Base-by-base conservation (phyloP, 2,888 invertebrate species). In the Leptopilina syphax region DNA sequence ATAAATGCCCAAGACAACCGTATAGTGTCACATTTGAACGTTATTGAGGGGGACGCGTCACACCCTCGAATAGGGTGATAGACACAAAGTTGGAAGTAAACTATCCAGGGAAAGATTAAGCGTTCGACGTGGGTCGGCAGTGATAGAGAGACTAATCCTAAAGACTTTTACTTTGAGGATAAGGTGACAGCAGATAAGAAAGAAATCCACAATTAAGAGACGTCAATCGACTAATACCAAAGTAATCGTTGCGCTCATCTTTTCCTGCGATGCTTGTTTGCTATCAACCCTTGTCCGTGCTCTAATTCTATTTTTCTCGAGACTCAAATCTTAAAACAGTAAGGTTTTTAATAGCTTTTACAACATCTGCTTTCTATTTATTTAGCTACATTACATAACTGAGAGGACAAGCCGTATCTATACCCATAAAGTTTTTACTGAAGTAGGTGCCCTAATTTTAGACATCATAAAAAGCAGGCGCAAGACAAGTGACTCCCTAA, bases 131-230 rank as follows among this genome's bases (percentile, higher is more conserved):
- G 89, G 90, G 88, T 88, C 86, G 86, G 84, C 86, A 87, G 87
- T 88, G 91, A 91, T 90, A 90, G 89, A 90, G 89, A 87, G 87
- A 89, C 89, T 91, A 91, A 91, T 91, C 91, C 90, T 60, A 78
- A 18, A 82, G 88, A 85, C 87, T 89, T 88, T 85, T 80, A 82
- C 79, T 65, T 77, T 80, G 79, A 85, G 86, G 85, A 84, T 86
- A 88, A 89, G 89, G 91, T 90, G 91, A 91, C 91, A 91, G 91
- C 88, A 90, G 91, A 91, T 91, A 91, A 90, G 88, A 88, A 87
- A 81, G 88, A 87, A 86, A 89, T 84, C 87, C 84, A 86, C 88
- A 90, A 90, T 91, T 90, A 90, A 91, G 89, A 87, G 87, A 88
- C 88, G 87, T 90, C 87, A 86, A 88, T 90, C 89, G 86, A 60